These are phyloP conservation scores for Epsilonema sp. DNA, from an alignment of 2,888 invertebrate species.

Conservation along the genomic window DNA sequence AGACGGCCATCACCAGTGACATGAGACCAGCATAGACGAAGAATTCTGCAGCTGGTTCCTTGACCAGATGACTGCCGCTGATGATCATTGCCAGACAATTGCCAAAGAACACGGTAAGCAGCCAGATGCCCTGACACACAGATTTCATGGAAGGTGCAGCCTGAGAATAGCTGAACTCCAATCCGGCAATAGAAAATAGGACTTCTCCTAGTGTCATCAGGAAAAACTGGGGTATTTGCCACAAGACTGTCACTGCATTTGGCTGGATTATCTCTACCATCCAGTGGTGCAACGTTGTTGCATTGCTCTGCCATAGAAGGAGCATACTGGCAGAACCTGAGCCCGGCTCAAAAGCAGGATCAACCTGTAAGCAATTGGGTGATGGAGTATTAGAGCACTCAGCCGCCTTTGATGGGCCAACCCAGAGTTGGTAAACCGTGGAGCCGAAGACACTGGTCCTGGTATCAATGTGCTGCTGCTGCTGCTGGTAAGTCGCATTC, in stretches of 20 bases:
- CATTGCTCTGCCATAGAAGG: background rate
- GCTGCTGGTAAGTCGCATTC: background rate
- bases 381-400: too few relatives aligned
- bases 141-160: constrained; percentile 84
- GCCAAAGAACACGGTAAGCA: constrained; percentile 75
- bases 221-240: constrained; percentile 75
- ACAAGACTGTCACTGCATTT: constrained; percentile 56
- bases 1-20: constrained; percentile 19
- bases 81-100: constrained; percentile 77
- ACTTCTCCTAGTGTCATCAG: constrained; percentile 80
- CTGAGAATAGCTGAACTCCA: constrained; percentile 76
- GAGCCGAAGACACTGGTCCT: background rate
- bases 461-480: background rate
- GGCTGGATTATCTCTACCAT: constrained; percentile 40
- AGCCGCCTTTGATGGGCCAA: too few relatives aligned
- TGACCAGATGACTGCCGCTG: constrained; percentile 17
- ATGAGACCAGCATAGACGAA: constrained; percentile 25
- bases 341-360: too few relatives aligned
- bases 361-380: too few relatives aligned
- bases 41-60: constrained; percentile 22
- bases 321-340: background rate
- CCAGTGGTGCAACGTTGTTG: background rate
- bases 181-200: constrained; percentile 81
- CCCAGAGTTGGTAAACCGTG: background rate
- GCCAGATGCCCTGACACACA: constrained; percentile 70